These are phyloP conservation scores for Hippocampus mohnikei DNA, from an alignment of 2,113 vertebrate genomes.

Conservation along the genomic window DNA sequence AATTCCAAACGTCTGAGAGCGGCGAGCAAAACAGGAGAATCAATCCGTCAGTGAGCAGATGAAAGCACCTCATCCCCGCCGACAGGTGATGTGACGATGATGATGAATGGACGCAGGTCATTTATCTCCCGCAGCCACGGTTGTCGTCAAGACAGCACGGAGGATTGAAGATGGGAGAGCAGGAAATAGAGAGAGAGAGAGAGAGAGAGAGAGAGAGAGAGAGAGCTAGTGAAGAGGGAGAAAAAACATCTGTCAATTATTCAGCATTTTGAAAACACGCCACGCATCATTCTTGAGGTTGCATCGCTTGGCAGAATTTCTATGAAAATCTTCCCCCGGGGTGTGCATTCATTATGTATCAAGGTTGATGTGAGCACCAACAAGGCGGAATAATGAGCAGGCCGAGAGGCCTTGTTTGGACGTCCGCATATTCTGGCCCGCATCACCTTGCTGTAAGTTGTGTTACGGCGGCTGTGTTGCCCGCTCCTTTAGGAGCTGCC, in stretches of 20 bases:
- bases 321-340: conserved; percentile 22
- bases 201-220: neutral
- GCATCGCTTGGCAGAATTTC: conserved; percentile 24
- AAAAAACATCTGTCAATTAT: conserved; percentile 15
- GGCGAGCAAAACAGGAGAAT: conserved; percentile 30
- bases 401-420: conserved; percentile 29
- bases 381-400: conserved; percentile 31
- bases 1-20: conserved; percentile 22
- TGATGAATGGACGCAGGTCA: conserved; percentile 23
- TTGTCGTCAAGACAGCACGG: neutral
- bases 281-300: conserved; percentile 24
- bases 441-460: conserved; percentile 32
- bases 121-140: conserved; percentile 27
- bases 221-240: too few species aligned
- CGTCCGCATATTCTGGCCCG: conserved; percentile 18
- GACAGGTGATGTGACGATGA: conserved; percentile 36
- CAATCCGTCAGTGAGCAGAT: conserved; percentile 50
- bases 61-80: conserved; percentile 42
- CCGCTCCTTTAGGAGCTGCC: conserved; percentile 28
- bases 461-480: neutral
- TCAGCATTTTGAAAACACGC: conserved; percentile 23
- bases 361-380: conserved; percentile 17
- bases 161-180: neutral
- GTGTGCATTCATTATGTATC: conserved; percentile 43
- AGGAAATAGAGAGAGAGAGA: neutral